phyloP scores from a whole-genome alignment of 2,113 vertebrate species.

The Eleginops maclovinus region DNA sequence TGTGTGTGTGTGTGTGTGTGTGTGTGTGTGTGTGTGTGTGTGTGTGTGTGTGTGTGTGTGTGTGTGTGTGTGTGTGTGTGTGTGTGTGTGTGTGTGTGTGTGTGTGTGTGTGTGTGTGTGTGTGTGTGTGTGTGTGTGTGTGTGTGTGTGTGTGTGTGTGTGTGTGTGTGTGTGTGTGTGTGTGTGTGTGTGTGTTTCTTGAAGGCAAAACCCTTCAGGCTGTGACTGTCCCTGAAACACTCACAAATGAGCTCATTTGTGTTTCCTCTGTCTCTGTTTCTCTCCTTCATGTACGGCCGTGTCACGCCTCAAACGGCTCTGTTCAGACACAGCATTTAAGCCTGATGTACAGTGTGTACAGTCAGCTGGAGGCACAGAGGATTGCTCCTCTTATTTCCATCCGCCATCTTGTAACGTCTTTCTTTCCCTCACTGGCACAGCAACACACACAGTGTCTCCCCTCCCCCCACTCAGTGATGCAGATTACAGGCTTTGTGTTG shows the following conservation, averaged over 20 bases:
- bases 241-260: constrained; percentile 69
- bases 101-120: constrained; percentile 45
- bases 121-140: constrained; percentile 34
- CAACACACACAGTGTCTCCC: constrained; percentile 69
- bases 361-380: constrained; percentile 60
- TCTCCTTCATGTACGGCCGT: constrained; percentile 13
- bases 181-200: constrained; percentile 62
- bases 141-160: constrained; percentile 52
- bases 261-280: constrained; percentile 6
- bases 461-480: constrained; percentile 75
- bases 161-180: constrained; percentile 26
- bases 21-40: constrained; percentile 26
- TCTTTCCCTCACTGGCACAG: constrained; percentile 70
- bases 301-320: constrained; percentile 45
- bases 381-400: constrained; percentile 66
- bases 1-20: constrained; percentile 40
- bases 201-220: constrained; percentile 77
- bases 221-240: constrained; percentile 74
- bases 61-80: constrained; percentile 36
- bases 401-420: constrained; percentile 79
- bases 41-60: constrained; percentile 53
- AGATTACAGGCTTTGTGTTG: constrained; percentile 84
- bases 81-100: constrained; percentile 47
- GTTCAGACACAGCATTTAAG: constrained; percentile 48
- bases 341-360: constrained; percentile 60